Base-by-base conservation (phyloP, 2,113 vertebrate species). In the Octodon degus region DNA sequence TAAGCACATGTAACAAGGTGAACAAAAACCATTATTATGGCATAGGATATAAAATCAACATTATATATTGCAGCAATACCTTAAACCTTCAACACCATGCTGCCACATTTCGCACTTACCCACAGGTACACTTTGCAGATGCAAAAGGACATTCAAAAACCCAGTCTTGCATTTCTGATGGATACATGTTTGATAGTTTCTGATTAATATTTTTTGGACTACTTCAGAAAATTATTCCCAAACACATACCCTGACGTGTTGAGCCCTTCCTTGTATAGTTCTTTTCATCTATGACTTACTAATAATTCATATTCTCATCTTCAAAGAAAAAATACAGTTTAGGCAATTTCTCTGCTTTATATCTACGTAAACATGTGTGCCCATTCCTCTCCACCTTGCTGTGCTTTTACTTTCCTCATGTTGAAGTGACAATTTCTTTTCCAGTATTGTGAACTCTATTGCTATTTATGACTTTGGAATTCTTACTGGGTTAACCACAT, bases 21-120 rank as follows among this genome's bases (percentile, higher is more conserved):
- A 93, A 80, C 34, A 86, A 96, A 96, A 68, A 55, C 63, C 72
- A 92, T 81, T 80, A 47, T 20, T 80, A 37, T 20, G 32, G 87
- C 43, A 86, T 3, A 81, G 19, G 34, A 65, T 60, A 4, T 60
- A 89, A 93, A 96, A 84, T 68, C 76, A 85, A 80, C 24, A 25
- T 91, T 34, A 53, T 11, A 22, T 40, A 79, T 50, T 68, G 82
- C 43, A 79, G 84, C 58, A 94, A 82, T 34, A 60, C 62, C 81
- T 58, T 37, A 80, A 84, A 68, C 37, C 25, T 47, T 62, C 14
- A 77, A 86, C n/a, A 62, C 11, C 1, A 22, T 19, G 0, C 11
- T 90, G 70, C 50, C 74, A 86, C 11, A 22, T 0, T 50, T 34
- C 25, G 22, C 25, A 86, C 58, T 25, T 84, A 90, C 25, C 40